A percentile compares a stretch with the other conserved stretches of the same genome.
phyloP scores from a whole-genome alignment of 2,888 invertebrate species.

The Onchidella celtica region DNA sequence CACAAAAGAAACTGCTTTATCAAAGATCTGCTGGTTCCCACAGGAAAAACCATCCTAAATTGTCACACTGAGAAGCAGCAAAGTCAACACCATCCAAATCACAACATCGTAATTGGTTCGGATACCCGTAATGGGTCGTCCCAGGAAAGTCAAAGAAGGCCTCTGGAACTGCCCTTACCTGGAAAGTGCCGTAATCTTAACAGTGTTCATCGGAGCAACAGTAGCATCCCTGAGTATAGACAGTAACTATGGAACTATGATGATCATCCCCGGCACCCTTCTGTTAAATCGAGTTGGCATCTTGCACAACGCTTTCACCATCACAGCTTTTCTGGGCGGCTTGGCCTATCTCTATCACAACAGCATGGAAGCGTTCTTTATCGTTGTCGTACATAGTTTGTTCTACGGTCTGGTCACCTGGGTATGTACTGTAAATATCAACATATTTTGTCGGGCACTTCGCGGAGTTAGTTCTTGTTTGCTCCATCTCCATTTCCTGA shows the following conservation, averaged over 20 bases:
- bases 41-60: no score
- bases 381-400: conserved; percentile 5
- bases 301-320: neutral
- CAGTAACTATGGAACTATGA: neutral
- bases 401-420: conserved; percentile 17
- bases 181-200: neutral
- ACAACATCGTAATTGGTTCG: no score
- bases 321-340: neutral
- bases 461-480: no score
- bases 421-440: conserved; percentile 2
- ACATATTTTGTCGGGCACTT: no score
- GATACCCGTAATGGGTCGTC: neutral
- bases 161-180: no score
- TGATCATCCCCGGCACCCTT: conserved; percentile 3
- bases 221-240: conserved; percentile 3
- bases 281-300: neutral
- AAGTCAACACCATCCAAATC: no score
- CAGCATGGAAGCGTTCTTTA: conserved; percentile 19
- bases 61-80: no score
- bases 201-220: neutral
- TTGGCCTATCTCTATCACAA: neutral
- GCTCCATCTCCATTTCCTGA: no score
- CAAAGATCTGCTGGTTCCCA: no score
- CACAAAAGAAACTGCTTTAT: no score
- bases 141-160: neutral